Percentiles rank a stretch among this genome's conserved stretches.
These are phyloP conservation scores for Ailurus styani DNA, from an alignment of 2,113 vertebrate species.

Conservation along the genomic window DNA sequence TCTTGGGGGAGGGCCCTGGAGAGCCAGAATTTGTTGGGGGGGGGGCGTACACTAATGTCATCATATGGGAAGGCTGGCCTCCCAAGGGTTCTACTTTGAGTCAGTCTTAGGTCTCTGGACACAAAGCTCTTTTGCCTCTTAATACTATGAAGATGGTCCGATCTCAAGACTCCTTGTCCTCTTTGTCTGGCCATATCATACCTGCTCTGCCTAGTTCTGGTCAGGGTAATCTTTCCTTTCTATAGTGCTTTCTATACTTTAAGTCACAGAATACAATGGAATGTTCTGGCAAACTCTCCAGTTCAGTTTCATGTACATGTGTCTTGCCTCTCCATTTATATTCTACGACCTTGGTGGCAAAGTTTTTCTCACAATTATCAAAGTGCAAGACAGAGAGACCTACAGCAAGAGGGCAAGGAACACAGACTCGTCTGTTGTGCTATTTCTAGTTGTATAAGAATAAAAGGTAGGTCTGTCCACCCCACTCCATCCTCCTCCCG, in stretches of 20 bases:
- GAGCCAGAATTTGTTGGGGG: not conserved
- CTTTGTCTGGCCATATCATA: not conserved
- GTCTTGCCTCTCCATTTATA: not conserved
- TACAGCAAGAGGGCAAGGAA: not conserved
- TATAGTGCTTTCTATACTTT: not conserved
- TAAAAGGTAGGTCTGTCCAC: not conserved
- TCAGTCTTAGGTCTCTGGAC: not conserved
- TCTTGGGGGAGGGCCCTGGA: not conserved
- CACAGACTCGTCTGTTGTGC: not conserved
- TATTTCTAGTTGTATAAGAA: not conserved
- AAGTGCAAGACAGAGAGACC: not conserved
- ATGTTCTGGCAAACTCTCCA: not conserved
- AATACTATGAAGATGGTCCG: not conserved
- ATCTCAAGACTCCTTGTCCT: not conserved
- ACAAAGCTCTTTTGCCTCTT: not conserved
- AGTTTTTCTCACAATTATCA: not conserved
- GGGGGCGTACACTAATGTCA: not conserved
- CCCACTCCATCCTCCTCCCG: not conserved
- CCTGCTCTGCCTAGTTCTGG: not conserved
- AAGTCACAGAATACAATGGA: not conserved
- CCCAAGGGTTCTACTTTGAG: not conserved
- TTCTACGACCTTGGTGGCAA: not conserved
- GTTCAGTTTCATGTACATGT: not conserved
- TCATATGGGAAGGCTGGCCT: not conserved
- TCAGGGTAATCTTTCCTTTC: not conserved